A percentile compares a stretch with the other conserved stretches of the same genome.
These are phyloP conservation scores for Cyphomyrus discorhynchus DNA, from an alignment of 2,113 vertebrate species.

Conservation along the genomic window DNA sequence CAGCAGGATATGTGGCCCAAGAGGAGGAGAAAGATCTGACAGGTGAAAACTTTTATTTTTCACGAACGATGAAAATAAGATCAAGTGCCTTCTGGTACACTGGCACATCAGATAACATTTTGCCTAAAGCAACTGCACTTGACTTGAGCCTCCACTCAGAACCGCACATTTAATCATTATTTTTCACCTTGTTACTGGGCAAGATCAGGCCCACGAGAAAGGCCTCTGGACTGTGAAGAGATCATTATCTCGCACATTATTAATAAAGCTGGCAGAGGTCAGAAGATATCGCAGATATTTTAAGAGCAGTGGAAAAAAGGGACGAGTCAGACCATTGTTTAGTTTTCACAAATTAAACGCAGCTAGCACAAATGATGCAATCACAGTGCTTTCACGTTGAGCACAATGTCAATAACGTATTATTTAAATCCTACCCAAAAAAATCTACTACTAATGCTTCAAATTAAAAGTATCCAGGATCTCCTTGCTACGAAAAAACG, in stretches of 20 bases:
- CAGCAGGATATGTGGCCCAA: not conserved
- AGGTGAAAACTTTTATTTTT: conserved; percentile 16
- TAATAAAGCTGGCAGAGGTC: conserved; percentile 70
- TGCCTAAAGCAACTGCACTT: conserved; percentile 23
- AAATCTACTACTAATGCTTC: not conserved
- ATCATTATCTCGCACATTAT: conserved; percentile 68
- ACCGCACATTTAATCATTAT: conserved; percentile 67
- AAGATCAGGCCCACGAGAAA: conserved; percentile 65
- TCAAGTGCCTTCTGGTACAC: not conserved
- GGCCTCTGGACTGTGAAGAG: conserved; percentile 69
- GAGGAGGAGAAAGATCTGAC: not conserved
- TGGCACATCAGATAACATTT: conserved; percentile 2
- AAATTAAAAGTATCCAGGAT: not conserved
- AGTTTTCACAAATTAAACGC: conserved; percentile 6
- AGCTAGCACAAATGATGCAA: not conserved
- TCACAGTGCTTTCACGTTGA: not conserved
- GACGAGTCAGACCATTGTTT: conserved; percentile 43
- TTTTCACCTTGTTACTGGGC: conserved; percentile 74
- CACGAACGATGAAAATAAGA: conserved; percentile 11
- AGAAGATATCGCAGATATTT: conserved; percentile 45
- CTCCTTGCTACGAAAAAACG: not conserved
- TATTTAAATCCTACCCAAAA: not conserved
- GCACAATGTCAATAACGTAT: not conserved
- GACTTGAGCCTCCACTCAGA: conserved; percentile 65
- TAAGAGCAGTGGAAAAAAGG: not conserved